Conservation (phyloP, 2,888 invertebrate species). For the Bombylius discolor region DNA sequence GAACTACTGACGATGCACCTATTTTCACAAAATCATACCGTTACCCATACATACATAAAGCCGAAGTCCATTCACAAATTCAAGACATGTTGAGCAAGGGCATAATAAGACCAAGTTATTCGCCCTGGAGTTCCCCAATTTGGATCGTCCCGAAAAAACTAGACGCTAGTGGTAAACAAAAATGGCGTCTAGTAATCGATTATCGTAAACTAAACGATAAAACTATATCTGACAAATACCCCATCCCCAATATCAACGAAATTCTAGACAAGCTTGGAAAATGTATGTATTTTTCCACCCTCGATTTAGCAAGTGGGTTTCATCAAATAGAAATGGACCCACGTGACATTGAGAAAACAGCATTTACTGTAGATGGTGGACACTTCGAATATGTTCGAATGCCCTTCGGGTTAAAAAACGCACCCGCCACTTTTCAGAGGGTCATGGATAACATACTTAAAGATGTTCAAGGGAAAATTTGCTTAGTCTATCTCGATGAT, state of each 20-base stretch:
- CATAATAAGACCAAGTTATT: not conserved
- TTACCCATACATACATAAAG: not conserved
- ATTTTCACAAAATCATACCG: not conserved
- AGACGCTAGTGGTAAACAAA: constrained; percentile 11
- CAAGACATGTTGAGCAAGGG: not conserved
- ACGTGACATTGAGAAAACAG: constrained; percentile 11
- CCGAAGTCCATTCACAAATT: not conserved
- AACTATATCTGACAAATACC: constrained; percentile 1
- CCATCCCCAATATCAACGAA: constrained; percentile 7
- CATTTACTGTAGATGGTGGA: constrained; percentile 9
- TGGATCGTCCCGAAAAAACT: not conserved
- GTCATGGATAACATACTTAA: constrained; percentile 7
- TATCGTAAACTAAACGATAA: constrained; percentile 1
- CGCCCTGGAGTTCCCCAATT: constrained; percentile 8
- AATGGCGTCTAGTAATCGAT: constrained; percentile 15
- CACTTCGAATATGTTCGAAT: constrained; percentile 11
- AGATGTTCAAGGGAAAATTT: not conserved
- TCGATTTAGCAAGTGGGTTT: constrained; percentile 7
- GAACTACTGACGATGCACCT: not conserved
- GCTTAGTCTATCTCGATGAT: not conserved
- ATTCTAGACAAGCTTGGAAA: constrained; percentile 8
- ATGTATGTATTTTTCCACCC: constrained; percentile 9
- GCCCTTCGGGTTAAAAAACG: constrained; percentile 9
- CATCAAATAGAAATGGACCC: not conserved
- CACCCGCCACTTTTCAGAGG: constrained; percentile 8